Conservation (phyloP, 2,113 vertebrate genomes). For the Hippocampus barbouri region DNA sequence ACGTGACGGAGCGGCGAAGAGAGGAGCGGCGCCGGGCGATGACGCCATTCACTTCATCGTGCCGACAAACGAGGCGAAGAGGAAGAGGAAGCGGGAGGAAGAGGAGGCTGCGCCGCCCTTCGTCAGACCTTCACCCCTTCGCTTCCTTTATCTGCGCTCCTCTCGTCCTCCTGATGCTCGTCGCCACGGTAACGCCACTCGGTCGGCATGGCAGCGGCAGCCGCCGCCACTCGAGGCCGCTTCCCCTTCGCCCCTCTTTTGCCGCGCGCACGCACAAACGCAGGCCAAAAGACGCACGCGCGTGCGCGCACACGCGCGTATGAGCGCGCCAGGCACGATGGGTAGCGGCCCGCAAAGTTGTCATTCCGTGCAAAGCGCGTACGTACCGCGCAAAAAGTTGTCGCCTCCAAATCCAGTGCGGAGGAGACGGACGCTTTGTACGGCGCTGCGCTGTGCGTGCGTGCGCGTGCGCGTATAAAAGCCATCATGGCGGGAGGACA, state of each 20-base stretch:
- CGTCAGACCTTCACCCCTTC: neutral
- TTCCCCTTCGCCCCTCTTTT: constrained; percentile 16
- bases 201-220: constrained; percentile 52
- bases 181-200: constrained; percentile 43
- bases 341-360: neutral
- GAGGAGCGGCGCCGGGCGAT: neutral
- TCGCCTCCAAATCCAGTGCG: neutral
- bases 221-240: constrained; percentile 37
- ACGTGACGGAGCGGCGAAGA: no score
- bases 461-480: constrained; percentile 47
- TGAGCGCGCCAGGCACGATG: neutral
- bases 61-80: neutral
- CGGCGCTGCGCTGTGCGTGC: neutral
- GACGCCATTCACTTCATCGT: neutral
- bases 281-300: no score
- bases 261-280: neutral
- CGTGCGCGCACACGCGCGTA: no score
- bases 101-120: neutral
- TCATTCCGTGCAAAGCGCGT: no score
- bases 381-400: neutral
- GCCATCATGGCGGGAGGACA: constrained; percentile 53
- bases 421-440: constrained; percentile 23
- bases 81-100: neutral
- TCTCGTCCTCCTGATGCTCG: constrained; percentile 28
- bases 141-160: constrained; percentile 13